Percentiles rank a stretch among this genome's conserved stretches.
Conservation (phyloP, 2,888 invertebrate genomes). For the Volucella inflata region DNA sequence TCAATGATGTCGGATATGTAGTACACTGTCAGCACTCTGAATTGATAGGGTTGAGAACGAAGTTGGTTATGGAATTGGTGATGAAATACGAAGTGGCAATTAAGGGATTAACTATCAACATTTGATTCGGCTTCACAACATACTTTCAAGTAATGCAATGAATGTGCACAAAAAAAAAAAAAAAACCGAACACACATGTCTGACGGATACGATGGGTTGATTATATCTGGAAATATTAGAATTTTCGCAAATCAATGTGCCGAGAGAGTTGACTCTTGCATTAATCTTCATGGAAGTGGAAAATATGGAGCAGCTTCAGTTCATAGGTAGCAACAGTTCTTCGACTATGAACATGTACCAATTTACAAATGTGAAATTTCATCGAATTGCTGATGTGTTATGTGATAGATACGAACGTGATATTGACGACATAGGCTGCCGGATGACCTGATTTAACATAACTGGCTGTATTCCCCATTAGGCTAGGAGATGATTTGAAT, state of each 20-base stretch:
- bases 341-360: constrained; percentile 4
- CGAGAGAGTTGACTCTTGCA: constrained; percentile 65
- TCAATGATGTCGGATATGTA: constrained; percentile 4
- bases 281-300: constrained; percentile 66
- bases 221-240: constrained; percentile 36
- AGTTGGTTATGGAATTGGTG: constrained; percentile 16
- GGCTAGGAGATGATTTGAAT: no score
- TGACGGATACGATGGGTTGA: constrained; percentile 24
- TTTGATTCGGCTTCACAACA: constrained; percentile 48
- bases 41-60: no score
- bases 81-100: constrained; percentile 66
- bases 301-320: constrained; percentile 52
- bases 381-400: no score
- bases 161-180: constrained; percentile 18
- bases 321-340: constrained; percentile 23
- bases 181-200: not conserved
- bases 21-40: not conserved
- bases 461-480: no score
- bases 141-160: constrained; percentile 25
- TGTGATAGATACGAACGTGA: no score
- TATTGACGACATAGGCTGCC: no score
- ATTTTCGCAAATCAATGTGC: constrained; percentile 67
- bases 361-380: no score
- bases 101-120: constrained; percentile 61
- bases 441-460: no score